Evolutionary conservation across 2,888 invertebrate species (phyloP).

Genomic region (Vanessa cardui): DNA sequence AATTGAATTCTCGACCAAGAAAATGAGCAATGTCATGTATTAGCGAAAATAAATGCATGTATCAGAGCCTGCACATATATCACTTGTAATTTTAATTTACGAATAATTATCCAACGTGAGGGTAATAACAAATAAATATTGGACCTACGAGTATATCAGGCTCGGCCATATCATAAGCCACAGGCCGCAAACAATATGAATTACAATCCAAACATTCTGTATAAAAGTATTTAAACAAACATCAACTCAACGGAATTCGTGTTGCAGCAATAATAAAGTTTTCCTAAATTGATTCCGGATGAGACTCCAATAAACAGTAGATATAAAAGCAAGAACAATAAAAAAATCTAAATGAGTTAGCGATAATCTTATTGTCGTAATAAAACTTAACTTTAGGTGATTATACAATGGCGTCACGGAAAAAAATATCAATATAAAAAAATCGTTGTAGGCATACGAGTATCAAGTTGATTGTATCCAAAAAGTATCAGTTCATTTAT

Average conservation of each 20-base stretch:
- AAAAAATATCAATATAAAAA: constrained; percentile 13
- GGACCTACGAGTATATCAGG: not conserved
- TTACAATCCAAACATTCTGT: constrained; percentile 4
- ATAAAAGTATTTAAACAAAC: not conserved
- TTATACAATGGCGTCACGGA: constrained; percentile 19
- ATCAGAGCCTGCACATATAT: not conserved
- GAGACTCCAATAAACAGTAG: constrained; percentile 38
- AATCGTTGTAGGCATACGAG: not conserved
- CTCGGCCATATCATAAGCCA: not conserved
- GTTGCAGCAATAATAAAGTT: constrained; percentile 37
- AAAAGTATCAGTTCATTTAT: too few relatives aligned
- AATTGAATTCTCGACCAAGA: too few relatives aligned
- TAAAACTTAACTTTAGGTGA: constrained; percentile 35
- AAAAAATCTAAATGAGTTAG: constrained; percentile 40
- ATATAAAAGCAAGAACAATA: constrained; percentile 41
- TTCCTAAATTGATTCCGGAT: constrained; percentile 41
- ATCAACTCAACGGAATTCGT: constrained; percentile 25
- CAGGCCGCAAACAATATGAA: not conserved
- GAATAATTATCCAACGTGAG: not conserved
- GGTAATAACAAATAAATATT: not conserved
- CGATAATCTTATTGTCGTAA: constrained; percentile 40
- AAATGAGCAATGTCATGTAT: too few relatives aligned
- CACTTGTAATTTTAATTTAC: not conserved
- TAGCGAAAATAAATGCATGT: too few relatives aligned
- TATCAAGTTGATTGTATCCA: too few relatives aligned